These are phyloP conservation scores for Luscinia megarhynchos DNA, from an alignment of 2,797 vertebrate species.

Conservation along the genomic window DNA sequence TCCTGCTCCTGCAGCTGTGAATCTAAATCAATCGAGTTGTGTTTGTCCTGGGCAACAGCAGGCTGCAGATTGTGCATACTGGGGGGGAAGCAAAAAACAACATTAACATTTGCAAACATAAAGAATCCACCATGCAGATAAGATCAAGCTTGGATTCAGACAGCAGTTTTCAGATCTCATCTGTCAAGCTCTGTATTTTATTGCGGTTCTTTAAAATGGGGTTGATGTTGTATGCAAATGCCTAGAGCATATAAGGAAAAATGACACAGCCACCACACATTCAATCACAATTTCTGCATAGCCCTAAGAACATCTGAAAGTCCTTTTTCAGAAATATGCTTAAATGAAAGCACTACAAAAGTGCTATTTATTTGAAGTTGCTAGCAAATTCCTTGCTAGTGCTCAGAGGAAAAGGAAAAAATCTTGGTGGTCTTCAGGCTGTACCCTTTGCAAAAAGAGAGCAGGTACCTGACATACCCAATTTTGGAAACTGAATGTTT, in stretches of 20 bases:
- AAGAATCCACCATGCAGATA: not conserved
- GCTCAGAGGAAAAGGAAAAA: not conserved
- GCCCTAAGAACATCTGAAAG: not conserved
- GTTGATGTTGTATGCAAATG: not conserved
- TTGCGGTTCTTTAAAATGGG: not conserved
- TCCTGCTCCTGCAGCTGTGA: constrained; percentile 93
- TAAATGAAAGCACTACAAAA: not conserved
- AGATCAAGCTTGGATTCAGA: not conserved
- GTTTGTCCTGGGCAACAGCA: constrained; percentile 80
- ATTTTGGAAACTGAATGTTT: not conserved
- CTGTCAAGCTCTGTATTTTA: not conserved
- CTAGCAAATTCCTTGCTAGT: not conserved
- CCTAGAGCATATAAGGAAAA: not conserved
- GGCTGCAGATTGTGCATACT: constrained; percentile 91
- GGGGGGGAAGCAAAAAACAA: constrained; percentile 44
- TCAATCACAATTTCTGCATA: not conserved
- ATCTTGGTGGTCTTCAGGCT: not conserved
- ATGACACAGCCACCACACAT: not conserved
- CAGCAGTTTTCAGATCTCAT: not conserved
- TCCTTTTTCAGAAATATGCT: not conserved
- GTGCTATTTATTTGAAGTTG: not conserved
- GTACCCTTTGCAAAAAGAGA: not conserved
- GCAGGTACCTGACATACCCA: not conserved
- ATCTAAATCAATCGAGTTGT: constrained; percentile 82
- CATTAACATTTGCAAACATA: constrained; percentile 43